Evolutionary conservation across 2,888 invertebrate species (phyloP), one percentile per base, ranked within the genome.

Genomic region (Entomobrya proxima): DNA sequence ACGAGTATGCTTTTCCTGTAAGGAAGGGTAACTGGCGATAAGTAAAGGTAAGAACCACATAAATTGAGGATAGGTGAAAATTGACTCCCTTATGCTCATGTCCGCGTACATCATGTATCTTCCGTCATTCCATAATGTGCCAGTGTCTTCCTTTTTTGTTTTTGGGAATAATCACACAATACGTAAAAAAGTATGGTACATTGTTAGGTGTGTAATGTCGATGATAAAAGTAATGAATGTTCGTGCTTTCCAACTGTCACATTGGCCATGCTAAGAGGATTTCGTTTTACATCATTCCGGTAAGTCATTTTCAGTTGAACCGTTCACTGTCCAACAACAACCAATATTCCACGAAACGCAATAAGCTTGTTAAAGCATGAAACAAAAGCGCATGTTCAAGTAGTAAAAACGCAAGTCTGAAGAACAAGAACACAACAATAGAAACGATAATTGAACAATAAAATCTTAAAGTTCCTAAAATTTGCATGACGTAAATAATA

Each of bases 181-280:
- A n/a, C n/a, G n/a, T 76, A 37, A 40, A n/a, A 32, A 40, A 35
- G 37, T 9, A 77, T 40, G 37, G 35, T 35, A 35, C 5, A 44
- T n/a, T 30, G 18, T 30, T 32, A 21, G 9, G 7, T 74, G 7
- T 50, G 18, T 35, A 44, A 27, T 24, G 47, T 30, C 32, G 44
- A 74, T 52, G 74, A 74, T 44, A 67, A 3, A 7, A 40, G 40
- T 67, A 27, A 69, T 27, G 27, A 69, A 44, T 11, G 44, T 24
- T 40, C 30, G 21, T 72, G 82, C 82, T 76, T 67, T 75, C 75
- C 82, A 82, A 82, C 82, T 82, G 82, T 82, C 82, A 82, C 82
- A 76, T 58, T 50, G 58, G 18, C 40, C 64, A 76, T 52, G 52
- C 52, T 82, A 83, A 83, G 83, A 83, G 83, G 83, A 83, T 83